Percentiles rank a stretch among this genome's conserved stretches.
phyloP scores from a whole-genome alignment of 2,797 vertebrate genomes.

The Rhinogobio ventralis region DNA sequence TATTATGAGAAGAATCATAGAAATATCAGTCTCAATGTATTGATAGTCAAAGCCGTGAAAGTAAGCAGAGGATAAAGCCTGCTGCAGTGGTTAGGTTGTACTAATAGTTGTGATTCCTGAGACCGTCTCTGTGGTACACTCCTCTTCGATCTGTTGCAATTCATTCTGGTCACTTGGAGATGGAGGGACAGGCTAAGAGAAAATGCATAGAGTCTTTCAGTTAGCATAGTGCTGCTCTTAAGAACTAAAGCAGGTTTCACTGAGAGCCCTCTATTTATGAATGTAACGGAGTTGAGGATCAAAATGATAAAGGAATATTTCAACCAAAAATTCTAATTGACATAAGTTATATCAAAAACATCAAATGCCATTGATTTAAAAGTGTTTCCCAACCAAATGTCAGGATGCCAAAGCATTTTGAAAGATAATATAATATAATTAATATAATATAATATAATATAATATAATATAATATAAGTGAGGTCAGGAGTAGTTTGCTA shows the following conservation, averaged over 20 bases:
- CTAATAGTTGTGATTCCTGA: slow-evolving; percentile 34
- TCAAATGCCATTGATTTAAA: not conserved
- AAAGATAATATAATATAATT: not conserved
- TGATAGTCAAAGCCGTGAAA: not conserved
- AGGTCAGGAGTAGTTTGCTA: too few species aligned
- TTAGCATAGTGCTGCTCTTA: not conserved
- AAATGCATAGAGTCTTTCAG: not conserved
- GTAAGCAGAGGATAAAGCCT: not conserved
- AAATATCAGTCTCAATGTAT: slow-evolving; percentile 11
- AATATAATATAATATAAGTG: too few species aligned
- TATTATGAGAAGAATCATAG: slow-evolving; percentile 5
- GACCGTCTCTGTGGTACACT: slow-evolving; percentile 58
- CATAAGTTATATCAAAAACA: not conserved
- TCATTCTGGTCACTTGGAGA: slow-evolving; percentile 81
- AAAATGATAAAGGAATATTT: not conserved
- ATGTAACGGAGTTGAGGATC: not conserved
- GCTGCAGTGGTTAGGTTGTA: slow-evolving; percentile 34
- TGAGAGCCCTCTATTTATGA: not conserved
- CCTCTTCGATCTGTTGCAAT: slow-evolving; percentile 81
- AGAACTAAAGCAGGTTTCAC: not conserved
- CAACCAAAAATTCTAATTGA: not conserved
- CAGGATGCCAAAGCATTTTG: not conserved
- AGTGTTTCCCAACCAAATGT: not conserved
- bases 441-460: too few species aligned
- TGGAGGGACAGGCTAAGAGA: slow-evolving; percentile 76